Base-by-base conservation (phyloP, 2,888 invertebrate species). In the Oconnorella tubifera region DNA sequence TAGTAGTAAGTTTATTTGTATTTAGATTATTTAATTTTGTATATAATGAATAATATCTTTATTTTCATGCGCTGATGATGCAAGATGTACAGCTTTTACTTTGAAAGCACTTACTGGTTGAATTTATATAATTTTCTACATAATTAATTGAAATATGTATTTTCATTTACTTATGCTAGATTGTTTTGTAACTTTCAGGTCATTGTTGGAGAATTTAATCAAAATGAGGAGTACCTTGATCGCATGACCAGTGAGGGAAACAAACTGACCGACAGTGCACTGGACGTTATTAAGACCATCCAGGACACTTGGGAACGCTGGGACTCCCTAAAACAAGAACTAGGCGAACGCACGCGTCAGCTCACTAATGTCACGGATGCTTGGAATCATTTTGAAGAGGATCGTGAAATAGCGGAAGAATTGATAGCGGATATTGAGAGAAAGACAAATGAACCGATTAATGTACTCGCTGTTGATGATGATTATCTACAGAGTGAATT, bases 141-240 rank as follows among this genome's bases (percentile, higher is more conserved):
- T n/a, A n/a, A n/a, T n/a, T n/a, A n/a, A n/a, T n/a, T n/a, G n/a
- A n/a, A n/a, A n/a, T n/a, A n/a, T n/a, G n/a, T n/a, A n/a, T n/a
- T n/a, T n/a, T n/a, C n/a, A n/a, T n/a, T n/a, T n/a, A n/a, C n/a
- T n/a, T n/a, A n/a, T n/a, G n/a, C n/a, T n/a, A n/a, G 48, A 33
- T 56, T 1, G 19, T n/a, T 25, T 1, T 48, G 4, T 23, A 55
- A 25, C 31, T 33, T 75, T 23, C 73, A 83, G 80, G 85, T 87
- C 66, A 89, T 94, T 72, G 87, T 89, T 72, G 86, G 86, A 70
- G 90, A 93, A 79, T 90, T 90, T 79, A 89, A 90, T 75, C 86
- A 88, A 71, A 89, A 78, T 62, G 69, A 77, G 51, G 77, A 76
- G 1, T 66, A 77, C 28, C 78, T 77, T 73, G 78, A 78, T 67